Evolutionary conservation across 2,113 vertebrate species (phyloP), one percentile per base, ranked within the genome.

Genomic region (Gnathonemus longibarbis): DNA sequence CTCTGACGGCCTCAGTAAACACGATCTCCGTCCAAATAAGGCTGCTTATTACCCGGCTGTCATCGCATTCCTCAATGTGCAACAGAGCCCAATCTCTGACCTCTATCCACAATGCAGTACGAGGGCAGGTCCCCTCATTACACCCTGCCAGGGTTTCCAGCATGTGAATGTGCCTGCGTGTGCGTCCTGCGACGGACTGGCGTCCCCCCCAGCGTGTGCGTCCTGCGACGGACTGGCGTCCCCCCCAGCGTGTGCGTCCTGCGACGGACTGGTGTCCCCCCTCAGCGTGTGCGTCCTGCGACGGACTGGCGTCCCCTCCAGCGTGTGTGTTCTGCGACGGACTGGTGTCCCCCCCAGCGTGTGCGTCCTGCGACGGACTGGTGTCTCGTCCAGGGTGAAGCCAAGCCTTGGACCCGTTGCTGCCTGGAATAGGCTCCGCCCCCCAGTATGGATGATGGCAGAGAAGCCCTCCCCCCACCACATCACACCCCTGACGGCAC

Each of bases 61-160:
- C 87, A 88, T 66, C 87, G 39, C 53, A 21, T 62, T 62, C 87
- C 58, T 88, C 87, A 88, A 88, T 88, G 87, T 88, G 87, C 56
- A 6, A 45, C 53, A 4, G 87, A 52, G 49, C 15, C 11, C 46
- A 66, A n/a, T 62, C 21, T 19, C 35, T 39, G 87, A 50, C 87
- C 39, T 9, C 24, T 17, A 66, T 3, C 53, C 53, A 66, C 52
- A 66, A 66, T 13, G n/a, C 35, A 35, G 21, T 45, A 17, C 15
- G 27, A 56, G 19, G 48, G n/a, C 31, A 39, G 49, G 19, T 35
- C 9, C 7, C 42, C 21, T 21, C 42, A 21, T 10, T 8, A 49
- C 7, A 24, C 21, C 19, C 6, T n/a, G 58, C 45, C 19, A 49
- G 24, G 42, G 15, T 13, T 39, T 19, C 31, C 74, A 80, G 83